These are phyloP conservation scores for Drosophila kanapiae DNA, from an alignment of 1,140 invertebrate species.

Conservation along the genomic window DNA sequence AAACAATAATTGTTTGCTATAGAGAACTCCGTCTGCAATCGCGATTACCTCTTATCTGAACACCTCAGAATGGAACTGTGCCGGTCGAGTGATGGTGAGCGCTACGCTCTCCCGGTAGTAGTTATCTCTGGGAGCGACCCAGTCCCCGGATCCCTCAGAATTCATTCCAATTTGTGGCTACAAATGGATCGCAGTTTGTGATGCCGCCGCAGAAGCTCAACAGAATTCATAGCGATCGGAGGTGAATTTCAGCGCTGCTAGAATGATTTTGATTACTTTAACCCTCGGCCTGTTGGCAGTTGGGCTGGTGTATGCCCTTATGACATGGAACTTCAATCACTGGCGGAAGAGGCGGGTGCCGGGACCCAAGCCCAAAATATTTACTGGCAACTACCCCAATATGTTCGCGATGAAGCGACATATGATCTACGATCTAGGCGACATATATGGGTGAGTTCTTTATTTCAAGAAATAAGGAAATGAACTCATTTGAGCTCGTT, in stretches of 20 bases:
- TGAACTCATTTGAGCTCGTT: not conserved
- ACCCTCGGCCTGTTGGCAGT: slow-evolving; percentile 24
- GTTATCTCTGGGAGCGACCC: not conserved
- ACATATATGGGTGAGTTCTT: slow-evolving; percentile 63
- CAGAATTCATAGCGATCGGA: slow-evolving; percentile 7
- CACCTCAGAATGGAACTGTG: not conserved
- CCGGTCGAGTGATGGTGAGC: not conserved
- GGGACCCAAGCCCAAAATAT: slow-evolving; percentile 62
- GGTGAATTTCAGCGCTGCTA: not conserved
- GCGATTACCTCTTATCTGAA: slow-evolving; percentile 28
- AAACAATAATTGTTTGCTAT: slow-evolving; percentile 18
- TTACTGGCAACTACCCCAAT: slow-evolving; percentile 75
- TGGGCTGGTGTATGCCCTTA: slow-evolving; percentile 68
- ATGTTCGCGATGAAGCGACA: slow-evolving; percentile 60
- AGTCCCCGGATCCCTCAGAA: not conserved
- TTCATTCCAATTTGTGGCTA: slow-evolving; percentile 1
- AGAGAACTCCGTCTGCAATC: slow-evolving; percentile 20
- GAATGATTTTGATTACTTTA: slow-evolving; percentile 57
- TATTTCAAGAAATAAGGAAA: not conserved
- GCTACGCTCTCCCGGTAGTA: slow-evolving; percentile 6
- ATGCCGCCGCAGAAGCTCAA: slow-evolving; percentile 2
- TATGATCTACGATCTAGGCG: slow-evolving; percentile 55
- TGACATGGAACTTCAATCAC: slow-evolving; percentile 38
- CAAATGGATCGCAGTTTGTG: slow-evolving; percentile 20
- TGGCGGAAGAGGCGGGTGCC: slow-evolving; percentile 78